A percentile compares a stretch with the other conserved stretches of the same genome.
phyloP scores from a whole-genome alignment of 2,113 vertebrate genomes.

The Burhinus bistriatus region DNA sequence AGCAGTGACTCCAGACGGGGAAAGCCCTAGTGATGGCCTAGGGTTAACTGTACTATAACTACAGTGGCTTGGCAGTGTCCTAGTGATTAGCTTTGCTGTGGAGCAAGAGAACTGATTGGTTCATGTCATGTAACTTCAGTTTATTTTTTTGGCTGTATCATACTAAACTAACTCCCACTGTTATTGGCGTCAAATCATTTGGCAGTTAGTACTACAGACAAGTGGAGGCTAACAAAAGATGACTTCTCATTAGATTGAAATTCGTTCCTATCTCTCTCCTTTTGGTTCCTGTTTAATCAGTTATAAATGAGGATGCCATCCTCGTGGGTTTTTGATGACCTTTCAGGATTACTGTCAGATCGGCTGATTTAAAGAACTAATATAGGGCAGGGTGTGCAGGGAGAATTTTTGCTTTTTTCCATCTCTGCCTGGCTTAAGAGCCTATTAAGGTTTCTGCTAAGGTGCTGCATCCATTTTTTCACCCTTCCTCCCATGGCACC shows the following conservation, averaged over 20 bases:
- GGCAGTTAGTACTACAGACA: not conserved
- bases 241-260: not conserved
- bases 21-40: not conserved
- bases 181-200: not conserved
- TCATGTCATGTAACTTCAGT: not conserved
- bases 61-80: not conserved
- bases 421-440: not conserved
- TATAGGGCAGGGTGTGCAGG: not conserved
- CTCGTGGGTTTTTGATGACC: not conserved
- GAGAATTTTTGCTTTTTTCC: not conserved
- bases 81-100: not conserved
- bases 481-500: not conserved
- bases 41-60: not conserved
- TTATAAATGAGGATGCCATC: not conserved
- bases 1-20: not conserved
- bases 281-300: not conserved
- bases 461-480: not conserved
- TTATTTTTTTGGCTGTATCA: not conserved
- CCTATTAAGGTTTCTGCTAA: not conserved
- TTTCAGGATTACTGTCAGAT: not conserved
- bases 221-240: not conserved
- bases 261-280: not conserved
- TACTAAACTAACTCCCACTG: not conserved
- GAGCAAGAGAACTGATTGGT: not conserved
- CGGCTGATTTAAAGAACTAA: not conserved